Conservation (phyloP, 2,888 invertebrate genomes). For the Pyralis farinalis region DNA sequence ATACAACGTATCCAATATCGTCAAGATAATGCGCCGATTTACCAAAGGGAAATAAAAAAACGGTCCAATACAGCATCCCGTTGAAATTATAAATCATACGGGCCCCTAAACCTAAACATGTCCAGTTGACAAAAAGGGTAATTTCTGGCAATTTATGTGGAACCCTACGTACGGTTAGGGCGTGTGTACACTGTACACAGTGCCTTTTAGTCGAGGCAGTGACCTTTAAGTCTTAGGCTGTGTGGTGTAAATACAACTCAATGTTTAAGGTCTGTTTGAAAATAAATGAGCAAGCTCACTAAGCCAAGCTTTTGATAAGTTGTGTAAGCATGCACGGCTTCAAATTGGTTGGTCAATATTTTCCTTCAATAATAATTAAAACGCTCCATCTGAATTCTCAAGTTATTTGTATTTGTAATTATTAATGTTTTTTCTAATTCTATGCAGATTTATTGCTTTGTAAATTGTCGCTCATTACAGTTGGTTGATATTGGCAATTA, state of each 20-base stretch:
- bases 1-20: conserved; percentile 17
- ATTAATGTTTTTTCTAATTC: too few species aligned
- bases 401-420: too few species aligned
- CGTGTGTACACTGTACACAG: conserved; percentile 21
- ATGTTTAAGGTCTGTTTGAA: neutral
- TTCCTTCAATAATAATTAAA: too few species aligned
- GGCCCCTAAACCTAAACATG: conserved; percentile 59
- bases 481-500: too few species aligned
- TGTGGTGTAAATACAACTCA: neutral
- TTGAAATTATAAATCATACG: conserved; percentile 68
- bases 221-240: neutral
- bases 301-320: too few species aligned
- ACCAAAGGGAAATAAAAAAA: conserved; percentile 27
- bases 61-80: conserved; percentile 35
- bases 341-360: too few species aligned
- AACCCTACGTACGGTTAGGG: conserved; percentile 18
- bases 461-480: too few species aligned
- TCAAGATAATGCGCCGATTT: conserved; percentile 32
- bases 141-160: conserved; percentile 62
- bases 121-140: conserved; percentile 76
- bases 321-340: too few species aligned
- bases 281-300: too few species aligned
- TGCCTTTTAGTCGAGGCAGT: conserved; percentile 9
- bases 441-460: too few species aligned
- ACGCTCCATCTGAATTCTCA: too few species aligned